phyloP scores from a whole-genome alignment of 2,113 vertebrate genomes.

The Tragelaphus scriptus region DNA sequence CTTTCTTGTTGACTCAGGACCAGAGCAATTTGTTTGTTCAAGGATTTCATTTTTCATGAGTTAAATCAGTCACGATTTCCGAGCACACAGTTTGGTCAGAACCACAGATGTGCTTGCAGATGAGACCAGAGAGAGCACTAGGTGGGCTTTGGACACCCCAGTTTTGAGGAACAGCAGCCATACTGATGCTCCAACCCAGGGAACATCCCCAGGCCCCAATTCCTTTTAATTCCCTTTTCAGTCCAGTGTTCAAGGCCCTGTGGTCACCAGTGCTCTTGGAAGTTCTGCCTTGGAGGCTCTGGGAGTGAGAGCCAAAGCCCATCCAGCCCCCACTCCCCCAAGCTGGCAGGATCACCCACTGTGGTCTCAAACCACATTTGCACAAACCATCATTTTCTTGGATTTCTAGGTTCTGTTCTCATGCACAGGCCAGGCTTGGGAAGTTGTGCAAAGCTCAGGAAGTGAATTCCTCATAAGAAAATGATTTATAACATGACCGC shows the following conservation, averaged over 20 bases:
- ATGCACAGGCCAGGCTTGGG: not conserved
- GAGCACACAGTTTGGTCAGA: not conserved
- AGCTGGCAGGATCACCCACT: not conserved
- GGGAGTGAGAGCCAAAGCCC: not conserved
- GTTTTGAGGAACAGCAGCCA: not conserved
- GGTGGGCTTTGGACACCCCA: not conserved
- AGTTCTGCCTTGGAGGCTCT: not conserved
- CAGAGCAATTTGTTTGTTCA: not conserved
- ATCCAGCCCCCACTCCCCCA: not conserved
- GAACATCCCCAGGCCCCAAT: not conserved
- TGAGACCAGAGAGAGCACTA: not conserved
- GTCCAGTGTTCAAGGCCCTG: not conserved
- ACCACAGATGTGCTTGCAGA: not conserved
- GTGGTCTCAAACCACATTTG: conserved; percentile 44
- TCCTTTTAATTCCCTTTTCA: not conserved
- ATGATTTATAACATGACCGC: not conserved
- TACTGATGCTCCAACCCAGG: not conserved
- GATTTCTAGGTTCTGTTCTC: conserved; percentile 27
- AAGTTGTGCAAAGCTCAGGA: conserved; percentile 27
- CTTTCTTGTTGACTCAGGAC: not conserved
- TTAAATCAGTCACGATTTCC: not conserved
- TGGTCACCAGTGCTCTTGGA: not conserved
- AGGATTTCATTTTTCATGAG: not conserved
- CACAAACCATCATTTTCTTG: conserved; percentile 4
- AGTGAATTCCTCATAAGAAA: conserved; percentile 36